These are phyloP conservation scores for Pelecanoides urinatrix DNA, from an alignment of 2,113 vertebrate species.

Conservation along the genomic window DNA sequence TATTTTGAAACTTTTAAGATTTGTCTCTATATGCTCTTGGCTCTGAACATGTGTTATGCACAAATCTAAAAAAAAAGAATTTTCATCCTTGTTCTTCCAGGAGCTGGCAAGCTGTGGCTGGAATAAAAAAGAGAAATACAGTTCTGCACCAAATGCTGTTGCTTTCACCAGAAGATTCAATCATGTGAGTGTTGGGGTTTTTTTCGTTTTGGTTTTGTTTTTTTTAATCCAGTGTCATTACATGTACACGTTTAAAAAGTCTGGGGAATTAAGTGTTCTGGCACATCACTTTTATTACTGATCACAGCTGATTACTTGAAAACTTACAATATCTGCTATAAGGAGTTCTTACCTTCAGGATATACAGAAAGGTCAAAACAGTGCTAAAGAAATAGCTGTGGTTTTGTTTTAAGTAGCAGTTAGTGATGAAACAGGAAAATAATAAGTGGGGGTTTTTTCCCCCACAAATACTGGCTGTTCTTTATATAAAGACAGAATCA, in stretches of 20 bases:
- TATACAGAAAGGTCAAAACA: not conserved
- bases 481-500: not conserved
- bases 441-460: not conserved
- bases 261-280: not conserved
- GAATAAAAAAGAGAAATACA: constrained; percentile 99
- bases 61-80: not conserved
- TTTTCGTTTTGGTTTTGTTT: not conserved
- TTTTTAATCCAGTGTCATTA: not conserved
- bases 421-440: not conserved
- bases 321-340: not conserved
- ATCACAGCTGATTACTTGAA: not conserved
- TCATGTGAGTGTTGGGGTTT: constrained; percentile 96
- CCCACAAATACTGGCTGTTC: not conserved
- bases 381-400: not conserved
- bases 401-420: not conserved
- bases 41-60: not conserved
- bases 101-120: constrained; percentile 98
- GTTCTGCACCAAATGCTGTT: constrained; percentile 95
- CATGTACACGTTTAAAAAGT: not conserved
- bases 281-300: not conserved
- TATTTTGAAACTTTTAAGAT: not conserved
- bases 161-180: constrained; percentile 99
- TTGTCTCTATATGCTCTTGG: not conserved
- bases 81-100: constrained; percentile 69
- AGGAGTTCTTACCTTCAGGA: not conserved